Conservation (phyloP, 2,113 vertebrate genomes). For the Ifrita kowaldi region DNA sequence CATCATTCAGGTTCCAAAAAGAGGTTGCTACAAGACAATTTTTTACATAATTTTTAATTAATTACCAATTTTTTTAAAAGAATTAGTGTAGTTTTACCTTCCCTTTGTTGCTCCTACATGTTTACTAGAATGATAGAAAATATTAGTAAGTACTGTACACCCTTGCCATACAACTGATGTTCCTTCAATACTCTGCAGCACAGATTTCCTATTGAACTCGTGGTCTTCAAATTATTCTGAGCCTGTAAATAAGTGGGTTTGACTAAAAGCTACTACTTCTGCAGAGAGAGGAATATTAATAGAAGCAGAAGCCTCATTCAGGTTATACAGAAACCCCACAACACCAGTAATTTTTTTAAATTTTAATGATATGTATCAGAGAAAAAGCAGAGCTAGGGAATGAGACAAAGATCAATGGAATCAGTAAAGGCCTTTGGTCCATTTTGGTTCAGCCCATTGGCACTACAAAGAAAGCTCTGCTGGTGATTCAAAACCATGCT, state of each 20-base stretch:
- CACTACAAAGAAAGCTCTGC: neutral
- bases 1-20: neutral
- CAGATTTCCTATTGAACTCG: neutral
- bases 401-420: rapidly evolving
- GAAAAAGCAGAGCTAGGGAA: neutral
- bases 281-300: neutral
- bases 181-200: neutral
- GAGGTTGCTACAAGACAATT: neutral
- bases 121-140: neutral
- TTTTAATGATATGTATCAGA: neutral
- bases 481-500: neutral
- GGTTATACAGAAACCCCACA: neutral
- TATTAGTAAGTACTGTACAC: neutral
- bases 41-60: neutral
- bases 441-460: neutral
- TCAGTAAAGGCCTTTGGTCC: neutral
- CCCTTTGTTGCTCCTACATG: neutral
- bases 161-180: neutral
- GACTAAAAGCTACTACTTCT: neutral
- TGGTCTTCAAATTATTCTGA: neutral
- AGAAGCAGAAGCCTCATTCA: neutral
- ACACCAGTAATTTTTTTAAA: neutral
- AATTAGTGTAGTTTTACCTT: neutral
- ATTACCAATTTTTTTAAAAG: neutral
- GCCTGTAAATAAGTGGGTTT: neutral